phyloP scores from a whole-genome alignment of 1,140 invertebrate genomes.

The Caligus rogercresseyi region DNA sequence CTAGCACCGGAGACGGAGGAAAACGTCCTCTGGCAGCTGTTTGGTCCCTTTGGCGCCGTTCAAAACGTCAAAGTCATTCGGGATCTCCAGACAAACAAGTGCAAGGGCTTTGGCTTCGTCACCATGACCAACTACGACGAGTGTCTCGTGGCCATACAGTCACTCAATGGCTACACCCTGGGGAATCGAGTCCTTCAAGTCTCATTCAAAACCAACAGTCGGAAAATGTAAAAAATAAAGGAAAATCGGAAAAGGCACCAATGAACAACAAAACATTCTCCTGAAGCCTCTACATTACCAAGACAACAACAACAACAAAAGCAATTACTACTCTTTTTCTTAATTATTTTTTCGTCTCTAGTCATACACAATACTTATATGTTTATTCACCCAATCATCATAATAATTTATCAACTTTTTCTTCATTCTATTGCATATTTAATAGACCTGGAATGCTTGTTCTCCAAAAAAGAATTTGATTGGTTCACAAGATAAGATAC shows the following conservation, averaged over 20 bases:
- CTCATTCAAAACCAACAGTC: slow-evolving; percentile 21
- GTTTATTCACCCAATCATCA: too few relatives aligned
- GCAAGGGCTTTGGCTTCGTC: slow-evolving; percentile 99
- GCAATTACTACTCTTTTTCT: background rate
- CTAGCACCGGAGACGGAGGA: slow-evolving; percentile 94
- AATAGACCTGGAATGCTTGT: too few relatives aligned
- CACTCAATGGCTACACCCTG: slow-evolving; percentile 89
- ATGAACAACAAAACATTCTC: background rate
- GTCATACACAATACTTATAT: too few relatives aligned
- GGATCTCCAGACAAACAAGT: slow-evolving; percentile 93
- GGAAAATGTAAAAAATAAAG: slow-evolving; percentile 19
- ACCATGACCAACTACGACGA: slow-evolving; percentile 99
- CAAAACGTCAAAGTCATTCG: slow-evolving; percentile 93
- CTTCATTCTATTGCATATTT: too few relatives aligned
- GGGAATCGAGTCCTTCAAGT: slow-evolving; percentile 95
- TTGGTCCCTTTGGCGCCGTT: slow-evolving; percentile 95
- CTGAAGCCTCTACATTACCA: too few relatives aligned
- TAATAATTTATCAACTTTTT: too few relatives aligned
- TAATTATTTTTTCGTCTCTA: too few relatives aligned
- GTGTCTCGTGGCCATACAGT: slow-evolving; percentile 88
- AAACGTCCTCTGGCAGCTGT: slow-evolving; percentile 93
- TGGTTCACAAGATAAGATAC: too few relatives aligned
- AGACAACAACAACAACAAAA: too few relatives aligned
- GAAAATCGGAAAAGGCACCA: background rate
- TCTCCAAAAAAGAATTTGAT: too few relatives aligned